Evolutionary conservation across 2,113 vertebrate species (phyloP).

Genomic region (Calidris pugnax): DNA sequence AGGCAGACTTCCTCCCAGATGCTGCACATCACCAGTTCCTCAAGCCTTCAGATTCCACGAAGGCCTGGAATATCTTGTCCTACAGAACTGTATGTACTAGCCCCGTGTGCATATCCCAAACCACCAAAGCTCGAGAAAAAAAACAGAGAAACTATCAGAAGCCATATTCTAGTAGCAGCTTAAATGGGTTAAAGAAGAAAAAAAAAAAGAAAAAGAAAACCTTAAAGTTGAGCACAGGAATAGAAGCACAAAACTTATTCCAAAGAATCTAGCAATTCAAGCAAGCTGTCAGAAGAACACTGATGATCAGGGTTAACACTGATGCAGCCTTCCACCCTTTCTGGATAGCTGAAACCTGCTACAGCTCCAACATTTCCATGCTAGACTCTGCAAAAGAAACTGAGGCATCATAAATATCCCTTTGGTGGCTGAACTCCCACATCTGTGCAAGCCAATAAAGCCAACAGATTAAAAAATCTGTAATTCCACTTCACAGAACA

Average conservation of each 20-base stretch:
- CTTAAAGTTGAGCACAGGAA: neutral
- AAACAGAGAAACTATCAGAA: neutral
- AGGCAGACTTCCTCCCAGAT: neutral
- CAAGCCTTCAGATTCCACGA: neutral
- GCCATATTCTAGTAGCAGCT: neutral
- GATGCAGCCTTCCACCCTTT: neutral
- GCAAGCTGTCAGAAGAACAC: neutral
- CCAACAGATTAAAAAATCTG: neutral
- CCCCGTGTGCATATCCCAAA: neutral
- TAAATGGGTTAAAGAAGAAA: neutral
- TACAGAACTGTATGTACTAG: rapidly evolving
- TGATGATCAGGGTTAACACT: neutral
- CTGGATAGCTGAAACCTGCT: neutral
- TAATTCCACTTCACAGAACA: neutral
- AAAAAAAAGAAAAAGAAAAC: neutral
- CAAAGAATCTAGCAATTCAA: neutral
- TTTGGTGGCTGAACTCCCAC: neutral
- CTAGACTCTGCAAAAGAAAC: neutral
- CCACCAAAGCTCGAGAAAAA: neutral
- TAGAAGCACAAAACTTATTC: neutral
- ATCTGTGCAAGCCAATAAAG: neutral
- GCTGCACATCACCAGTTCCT: neutral
- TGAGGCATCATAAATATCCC: neutral
- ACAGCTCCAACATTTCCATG: neutral
- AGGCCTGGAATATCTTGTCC: neutral